Base-by-base conservation (phyloP, 1,140 invertebrate species). In the Plectrocnemia conspersa region DNA sequence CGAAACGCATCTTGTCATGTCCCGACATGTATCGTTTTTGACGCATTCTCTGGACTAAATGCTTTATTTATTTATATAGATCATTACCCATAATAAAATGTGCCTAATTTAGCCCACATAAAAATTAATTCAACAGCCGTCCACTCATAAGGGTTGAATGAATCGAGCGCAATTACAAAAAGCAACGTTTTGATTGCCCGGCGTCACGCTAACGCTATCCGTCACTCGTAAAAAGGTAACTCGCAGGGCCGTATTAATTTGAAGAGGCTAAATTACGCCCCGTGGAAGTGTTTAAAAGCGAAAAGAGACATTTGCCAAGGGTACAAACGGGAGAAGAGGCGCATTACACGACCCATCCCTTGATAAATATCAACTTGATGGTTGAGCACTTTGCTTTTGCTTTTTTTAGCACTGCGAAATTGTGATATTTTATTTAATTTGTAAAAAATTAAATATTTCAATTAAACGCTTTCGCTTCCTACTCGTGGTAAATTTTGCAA, bases 281-380 rank as follows among this genome's bases (percentile, higher is more conserved):
- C 19, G 13, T 2, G 47, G 55, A 21, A 25, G 47, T 36, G 29
- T 57, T 52, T 9, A 10, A 19, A 36, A 57, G 55, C 46, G 55
- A 50, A 57, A 57, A 57, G 55, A 57, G 55, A 57, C 55, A 57
- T 57, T 57, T 45, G 19, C 27, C 7, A n/a, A 6, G 27, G 40
- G 23, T 33, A 13, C 13, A 13, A 41, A 19, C 18, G 24, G 32
- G 9, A 44, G 45, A 42, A 23, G 35, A 23, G 36, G n/a, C 15
- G 46, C 18, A 32, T 7, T 35, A 50, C 32, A 11, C 9, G 6
- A 22, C 41, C 41, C 6, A 7, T 29, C 27, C n/a, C 27, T 13
- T 13, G 25, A 29, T 47, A 47, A 52, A 52, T 42, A 38, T 38
- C 40, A 33, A 35, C 22, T 18, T 32, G 32, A 38, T 50, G 48